Evolutionary conservation across 2,888 invertebrate genomes (phyloP), one percentile per base, ranked within the genome.

Genomic region (Ichneumoninae sp.): DNA sequence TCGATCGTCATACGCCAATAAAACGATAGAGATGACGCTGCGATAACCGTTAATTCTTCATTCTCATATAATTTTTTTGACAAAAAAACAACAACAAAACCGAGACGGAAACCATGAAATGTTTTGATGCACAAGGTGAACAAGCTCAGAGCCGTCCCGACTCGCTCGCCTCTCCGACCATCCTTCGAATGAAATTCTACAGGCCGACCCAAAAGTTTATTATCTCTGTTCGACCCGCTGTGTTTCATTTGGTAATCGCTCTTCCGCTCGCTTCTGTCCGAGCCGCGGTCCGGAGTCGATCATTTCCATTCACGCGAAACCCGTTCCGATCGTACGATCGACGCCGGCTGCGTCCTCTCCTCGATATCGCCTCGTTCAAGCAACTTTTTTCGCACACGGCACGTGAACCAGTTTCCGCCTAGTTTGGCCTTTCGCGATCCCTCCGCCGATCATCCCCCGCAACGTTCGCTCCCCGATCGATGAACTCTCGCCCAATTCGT

Each of bases 221-320:
- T 36, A 40, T 30, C 22, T 62, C 33, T 52, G 26, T 69, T 70
- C 44, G 50, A 50, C 47, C 6, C 69, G 65, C 47, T 19, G 26
- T 69, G 72, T 50, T 74, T 80, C 68, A 19, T 30, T 57, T n/a
- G 74, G 26, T 75, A 57, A 36, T 68, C 57, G 30, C 30, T 40
- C 54, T 69, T 50, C 47, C 44, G 69, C 22, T 69, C 44, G 16
- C 16, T 19, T 3, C 54, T 16, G 54, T 13, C n/a, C n/a, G 57
- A 54, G 60, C 60, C 50, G 10, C 6, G 44, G 60, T 65, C 62
- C 54, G 57, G 54, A 60, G 60, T n/a, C 54, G 69, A 76, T 76
- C 75, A 30, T 70, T 81, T 81, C 70, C 70, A 76, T 71, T 81
- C 65, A 71, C 70, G 81, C 19, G 65, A 70, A 81, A 81, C 81